Base-by-base conservation (phyloP, 2,113 vertebrate species). In the Hydrolagus affinis region DNA sequence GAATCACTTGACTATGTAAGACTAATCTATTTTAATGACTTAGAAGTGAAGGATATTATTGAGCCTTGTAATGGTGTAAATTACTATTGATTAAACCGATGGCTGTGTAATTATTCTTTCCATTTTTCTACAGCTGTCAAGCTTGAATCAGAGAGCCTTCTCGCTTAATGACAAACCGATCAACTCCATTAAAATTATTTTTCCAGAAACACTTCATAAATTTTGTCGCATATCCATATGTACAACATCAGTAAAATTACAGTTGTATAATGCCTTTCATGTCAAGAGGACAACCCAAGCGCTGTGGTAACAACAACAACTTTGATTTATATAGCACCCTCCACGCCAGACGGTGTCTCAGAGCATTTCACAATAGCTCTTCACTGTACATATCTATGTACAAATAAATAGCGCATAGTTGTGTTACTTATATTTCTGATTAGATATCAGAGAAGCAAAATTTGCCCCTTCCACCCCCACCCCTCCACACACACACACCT, bases 1-100 rank as follows among this genome's bases (percentile, higher is more conserved):
- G 15, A 83, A 30, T 83, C 25, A 83, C 19, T 28, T 32, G 62
- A 25, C 66, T 66, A 15, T 28, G 28, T 68, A 68, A 83, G 25
- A 32, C 78, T 83, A 66, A 83, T 83, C 15, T 83, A 83, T 11
- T 68, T 66, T 68, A 28, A 83, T 66, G 15, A 66, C 60, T 30
- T 62, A 4, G 15, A 32, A 21, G 78, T 28, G 60, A 68, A 83
- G 23, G 32, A 19, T 66, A 83, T 83, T 19, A 66, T 25, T 66
- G 25, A 83, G 28, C 8, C 60, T 83, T 28, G 15, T 83, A 83
- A 83, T 30, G 28, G 28, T 83, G 25, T 68, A 83, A 83, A 83
- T 83, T 83, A 66, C 66, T 83, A 83, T 68, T 83, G 78, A 83
- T 83, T 60, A 64, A 30, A 32, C 66, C 78, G 32, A 28, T 30